A percentile compares a stretch with the other conserved stretches of the same genome.
These are phyloP conservation scores for Penaeus japonicus DNA, from an alignment of 1,140 invertebrate genomes.

Conservation along the genomic window DNA sequence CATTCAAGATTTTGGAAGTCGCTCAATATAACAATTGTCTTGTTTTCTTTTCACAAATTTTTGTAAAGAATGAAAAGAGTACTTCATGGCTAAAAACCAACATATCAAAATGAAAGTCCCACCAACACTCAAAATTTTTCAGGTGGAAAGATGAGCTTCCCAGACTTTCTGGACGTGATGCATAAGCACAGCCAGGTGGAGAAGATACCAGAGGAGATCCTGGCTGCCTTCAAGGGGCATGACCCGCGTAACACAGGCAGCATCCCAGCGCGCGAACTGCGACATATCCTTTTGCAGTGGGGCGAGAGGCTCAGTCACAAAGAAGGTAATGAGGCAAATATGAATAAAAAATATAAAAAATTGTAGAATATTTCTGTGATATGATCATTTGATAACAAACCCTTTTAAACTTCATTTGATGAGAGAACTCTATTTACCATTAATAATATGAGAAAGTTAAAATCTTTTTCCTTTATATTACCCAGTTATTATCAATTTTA, in stretches of 20 bases:
- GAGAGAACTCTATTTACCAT: too few relatives aligned
- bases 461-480: background rate
- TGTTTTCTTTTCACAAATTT: too few relatives aligned
- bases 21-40: too few relatives aligned
- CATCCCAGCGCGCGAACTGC: constrained; percentile 82
- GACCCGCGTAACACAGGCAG: constrained; percentile 78
- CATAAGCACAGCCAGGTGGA: constrained; percentile 87
- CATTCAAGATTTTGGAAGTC: too few relatives aligned
- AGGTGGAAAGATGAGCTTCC: constrained; percentile 93
- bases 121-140: constrained; percentile 33
- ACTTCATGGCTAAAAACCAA: too few relatives aligned
- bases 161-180: constrained; percentile 95
- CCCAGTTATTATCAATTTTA: too few relatives aligned
- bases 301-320: constrained; percentile 88
- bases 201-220: constrained; percentile 86
- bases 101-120: too few relatives aligned
- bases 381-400: background rate
- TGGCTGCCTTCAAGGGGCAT: constrained; percentile 86
- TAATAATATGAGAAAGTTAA: too few relatives aligned
- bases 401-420: background rate
- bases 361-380: too few relatives aligned
- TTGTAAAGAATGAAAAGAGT: too few relatives aligned
- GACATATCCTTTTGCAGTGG: constrained; percentile 89
- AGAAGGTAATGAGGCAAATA: constrained; percentile 74
- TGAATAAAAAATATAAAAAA: background rate